These are phyloP conservation scores for Lepidotrigona ventralis DNA, from an alignment of 1,140 invertebrate species.

Conservation along the genomic window DNA sequence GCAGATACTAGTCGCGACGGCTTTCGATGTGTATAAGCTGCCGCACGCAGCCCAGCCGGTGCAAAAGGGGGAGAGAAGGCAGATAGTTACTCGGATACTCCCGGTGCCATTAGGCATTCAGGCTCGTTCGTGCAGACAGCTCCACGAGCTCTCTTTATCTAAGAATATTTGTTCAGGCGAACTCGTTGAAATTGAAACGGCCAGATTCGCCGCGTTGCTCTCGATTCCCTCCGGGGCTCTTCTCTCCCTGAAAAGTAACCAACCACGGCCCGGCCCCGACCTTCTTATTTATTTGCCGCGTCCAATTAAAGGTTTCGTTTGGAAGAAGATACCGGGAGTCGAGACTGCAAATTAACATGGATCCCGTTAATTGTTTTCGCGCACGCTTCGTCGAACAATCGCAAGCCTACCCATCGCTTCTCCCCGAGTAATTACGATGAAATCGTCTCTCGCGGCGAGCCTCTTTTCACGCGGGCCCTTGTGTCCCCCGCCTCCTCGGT, in stretches of 20 bases:
- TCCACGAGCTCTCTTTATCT: constrained; percentile 61
- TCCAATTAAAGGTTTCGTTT: constrained; percentile 36
- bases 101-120: constrained; percentile 56
- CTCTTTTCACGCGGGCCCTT: constrained; percentile 11
- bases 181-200: constrained; percentile 66
- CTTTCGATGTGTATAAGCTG: constrained; percentile 16
- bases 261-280: constrained; percentile 5
- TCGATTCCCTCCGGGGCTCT: constrained; percentile 35
- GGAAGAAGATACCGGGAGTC: neutral
- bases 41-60: constrained; percentile 8
- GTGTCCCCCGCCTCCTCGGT: no score
- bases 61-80: neutral
- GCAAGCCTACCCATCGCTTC: neutral
- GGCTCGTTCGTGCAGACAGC: constrained; percentile 53
- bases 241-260: constrained; percentile 26
- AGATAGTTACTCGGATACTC: constrained; percentile 50
- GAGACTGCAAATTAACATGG: constrained; percentile 40
- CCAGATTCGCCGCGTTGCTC: constrained; percentile 60
- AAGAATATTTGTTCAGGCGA: constrained; percentile 70
- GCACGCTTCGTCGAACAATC: constrained; percentile 19
- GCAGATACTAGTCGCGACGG: neutral
- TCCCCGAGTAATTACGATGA: constrained; percentile 27
- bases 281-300: constrained; percentile 48
- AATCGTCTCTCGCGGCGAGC: constrained; percentile 16
- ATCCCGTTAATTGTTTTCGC: constrained; percentile 37